Base-by-base conservation (phyloP, 2,113 vertebrate species). In the Hippocampus barbouri region DNA sequence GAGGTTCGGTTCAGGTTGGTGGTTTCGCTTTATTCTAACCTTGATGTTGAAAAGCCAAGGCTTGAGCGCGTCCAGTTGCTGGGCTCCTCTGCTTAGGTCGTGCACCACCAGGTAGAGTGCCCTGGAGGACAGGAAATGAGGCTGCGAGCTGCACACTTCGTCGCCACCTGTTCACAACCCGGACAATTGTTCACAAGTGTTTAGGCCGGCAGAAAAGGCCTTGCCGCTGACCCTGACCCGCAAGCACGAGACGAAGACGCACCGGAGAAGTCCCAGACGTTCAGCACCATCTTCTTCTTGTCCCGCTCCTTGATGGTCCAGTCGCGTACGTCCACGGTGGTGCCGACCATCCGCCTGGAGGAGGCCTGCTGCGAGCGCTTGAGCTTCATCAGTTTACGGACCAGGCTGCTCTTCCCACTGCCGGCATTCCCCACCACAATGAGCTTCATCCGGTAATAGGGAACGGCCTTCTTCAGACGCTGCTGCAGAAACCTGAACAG, bases 11-110 rank as follows among this genome's bases (percentile, higher is more conserved):
- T 49, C 15, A 1, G 16, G 15, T 21, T 41, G 20, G 62, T 41
- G 16, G 10, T n/a, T 64, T 41, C 4, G n/a, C 38, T 43, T 40
- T 10, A 18, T 11, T 20, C 47, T 21, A 62, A 97, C 97, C 89
- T 98, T 98, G 83, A 99, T 97, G 84, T 97, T 98, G 83, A 98
- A 98, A 71, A 99, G 94, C 97, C 97, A 99, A 0, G 94, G 96
- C 76, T 97, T 98, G 86, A 99, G 94, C 34, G 94, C 90, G 27
- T 98, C 95, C 75, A 98, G 93, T 81, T 97, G 95, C 38, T 90
- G 81, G 68, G 88, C 88, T 75, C 96, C 97, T 87, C 94, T 97
- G 88, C 96, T 98, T 76, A 97, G 90, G 85, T 98, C 91, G 76
- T 95, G 98, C 56, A 99, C 95, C 60, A 96, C 95, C 63, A 99